Evolutionary conservation across 1,140 invertebrate genomes (phyloP), one percentile per base, ranked within the genome.

Genomic region (Caenorhabditis briggsae): DNA sequence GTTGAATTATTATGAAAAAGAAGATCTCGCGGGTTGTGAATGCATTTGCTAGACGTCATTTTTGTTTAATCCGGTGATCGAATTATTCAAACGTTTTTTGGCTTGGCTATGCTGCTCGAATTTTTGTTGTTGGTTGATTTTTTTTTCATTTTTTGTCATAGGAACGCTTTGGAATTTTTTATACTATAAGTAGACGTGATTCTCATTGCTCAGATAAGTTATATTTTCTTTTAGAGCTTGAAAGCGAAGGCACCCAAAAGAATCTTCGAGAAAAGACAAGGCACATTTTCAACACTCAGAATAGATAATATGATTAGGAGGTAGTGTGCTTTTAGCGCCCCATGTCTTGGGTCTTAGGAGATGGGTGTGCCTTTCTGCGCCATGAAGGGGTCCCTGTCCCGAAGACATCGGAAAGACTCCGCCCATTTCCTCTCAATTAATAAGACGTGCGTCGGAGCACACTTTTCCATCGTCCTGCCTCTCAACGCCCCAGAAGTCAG

Each of bases 351-450:
- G 50, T 78, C 70, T 78, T 20, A 7, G 46, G 14, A 78, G 70
- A 78, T 78, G 43, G 70, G 64, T 70, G 41, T 70, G 64, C 46
- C 64, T 33, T 33, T 33, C 3, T 33, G 64, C 64, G 41, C 64
- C 41, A 70, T 50, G 70, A 78, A 46, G 53, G 70, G 46, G 70
- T 78, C 50, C 11, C 46, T 18, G 46, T 25, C 18, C 16, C 65
- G 70, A 78, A 23, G 46, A 50, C 70, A 50, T 50, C n/a, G 46
- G 70, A 46, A n/a, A n/a, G 20, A 46, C 70, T 41, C 43, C 70
- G 70, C 70, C 70, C 23, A 78, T 78, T 78, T 78, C 70, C 70
- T 78, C 70, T 78, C 70, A 78, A 78, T 78, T 78, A 78, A 78
- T 78, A 78, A 78, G 70, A 78, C 70, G 70, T 78, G 70, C 70